Evolutionary conservation across 2,888 invertebrate genomes (phyloP), one percentile per base, ranked within the genome.

Genomic region (Oxystoma pomonae): DNA sequence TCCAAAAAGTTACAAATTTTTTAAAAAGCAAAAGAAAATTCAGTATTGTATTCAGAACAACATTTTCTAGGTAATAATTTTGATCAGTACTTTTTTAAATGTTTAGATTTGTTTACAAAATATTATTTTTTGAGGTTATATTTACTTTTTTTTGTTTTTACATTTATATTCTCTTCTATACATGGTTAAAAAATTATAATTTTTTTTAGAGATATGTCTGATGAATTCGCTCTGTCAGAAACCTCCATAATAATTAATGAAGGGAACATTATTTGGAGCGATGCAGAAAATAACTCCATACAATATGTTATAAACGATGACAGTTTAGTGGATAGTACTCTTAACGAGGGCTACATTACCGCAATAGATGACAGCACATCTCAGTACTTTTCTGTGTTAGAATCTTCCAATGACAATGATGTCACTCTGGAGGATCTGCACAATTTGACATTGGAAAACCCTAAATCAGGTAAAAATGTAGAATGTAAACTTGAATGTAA

Each of bases 301-400:
- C 61, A 61, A 18, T 67, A 62, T 59, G 59, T 67, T 59, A 62
- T 62, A 12, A 65, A 65, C 49, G 64, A 62, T 21, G 51, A 61
- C 3, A 35, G 58, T 16, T 49, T 75, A 60, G 70, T 70, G n/a
- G 76, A 75, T 53, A 72, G 71, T 56, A 58, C 64, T 12, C 69
- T 74, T 16, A 75, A 73, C 65, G 78, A 78, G 60, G 70, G 70
- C 20, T 79, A 75, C 69, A 70, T 71, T 52, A 75, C 78, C 7
- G 76, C 76, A 9, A 69, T 72, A 57, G 35, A 35, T 35, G 35
- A 35, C 35, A 35, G 35, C 12, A 7, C 35, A 7, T 35, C 77
- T 16, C 75, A 76, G 60, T 80, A 79, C 68, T 73, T 78, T 59
- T 78, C 80, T 2, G 73, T 78, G 20, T 63, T 79, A 19, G 77